A percentile compares a stretch with the other conserved stretches of the same genome.
Conservation (phyloP, 2,797 vertebrate species). For the Carapus acus region DNA sequence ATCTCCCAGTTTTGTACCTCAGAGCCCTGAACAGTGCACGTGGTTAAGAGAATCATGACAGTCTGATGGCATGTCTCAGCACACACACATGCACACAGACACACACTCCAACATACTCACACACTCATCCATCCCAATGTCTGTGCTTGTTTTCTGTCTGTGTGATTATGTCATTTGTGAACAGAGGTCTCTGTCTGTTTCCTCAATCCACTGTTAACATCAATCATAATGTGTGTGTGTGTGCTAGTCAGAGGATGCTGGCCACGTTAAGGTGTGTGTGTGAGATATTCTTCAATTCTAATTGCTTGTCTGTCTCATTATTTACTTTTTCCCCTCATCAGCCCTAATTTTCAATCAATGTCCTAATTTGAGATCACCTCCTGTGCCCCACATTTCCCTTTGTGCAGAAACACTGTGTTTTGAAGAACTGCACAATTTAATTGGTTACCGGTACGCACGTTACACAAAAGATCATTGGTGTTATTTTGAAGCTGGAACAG, state of each 20-base stretch:
- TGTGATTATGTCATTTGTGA: constrained; percentile 21
- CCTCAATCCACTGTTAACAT: constrained; percentile 49
- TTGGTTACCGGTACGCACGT: constrained; percentile 1
- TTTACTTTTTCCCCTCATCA: constrained; percentile 9
- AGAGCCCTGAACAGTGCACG: constrained; percentile 47
- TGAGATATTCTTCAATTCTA: constrained; percentile 41
- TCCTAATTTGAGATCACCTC: constrained; percentile 22
- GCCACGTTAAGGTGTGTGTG: constrained; percentile 80
- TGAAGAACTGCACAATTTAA: neutral
- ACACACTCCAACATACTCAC: constrained; percentile 14
- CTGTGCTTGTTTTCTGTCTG: no score
- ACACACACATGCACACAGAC: constrained; percentile 13
- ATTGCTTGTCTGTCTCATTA: constrained; percentile 42
- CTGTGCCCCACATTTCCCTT: constrained; percentile 19
- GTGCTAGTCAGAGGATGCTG: constrained; percentile 79
- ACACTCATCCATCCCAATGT: constrained; percentile 18
- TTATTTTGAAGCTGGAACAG: no score
- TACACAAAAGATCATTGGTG: no score
- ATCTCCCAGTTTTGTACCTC: constrained; percentile 27
- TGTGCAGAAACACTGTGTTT: neutral
- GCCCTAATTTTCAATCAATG: constrained; percentile 15
- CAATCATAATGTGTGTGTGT: constrained; percentile 57
- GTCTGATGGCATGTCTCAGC: constrained; percentile 17
- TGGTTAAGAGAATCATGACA: constrained; percentile 29
- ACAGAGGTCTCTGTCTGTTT: constrained; percentile 28